Evolutionary conservation across 1,140 invertebrate genomes (phyloP).

Genomic region (honey bee (Apis mellifera)): DNA sequence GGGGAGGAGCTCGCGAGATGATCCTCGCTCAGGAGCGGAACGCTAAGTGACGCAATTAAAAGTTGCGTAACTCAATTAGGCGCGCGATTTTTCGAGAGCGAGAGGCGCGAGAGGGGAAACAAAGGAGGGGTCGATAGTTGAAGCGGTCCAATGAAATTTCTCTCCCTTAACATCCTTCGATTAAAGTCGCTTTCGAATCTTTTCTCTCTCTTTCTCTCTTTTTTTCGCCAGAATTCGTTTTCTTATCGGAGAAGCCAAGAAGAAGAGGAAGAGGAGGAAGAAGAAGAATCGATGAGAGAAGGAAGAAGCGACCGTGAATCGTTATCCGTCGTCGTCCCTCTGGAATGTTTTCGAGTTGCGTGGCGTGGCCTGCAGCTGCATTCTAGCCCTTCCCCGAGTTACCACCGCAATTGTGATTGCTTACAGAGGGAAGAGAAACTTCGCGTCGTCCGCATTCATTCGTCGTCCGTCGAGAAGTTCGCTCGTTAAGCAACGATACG

Average conservation of each 20-base stretch:
- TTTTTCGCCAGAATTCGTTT: conserved; percentile 30
- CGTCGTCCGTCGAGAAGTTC: conserved; percentile 13
- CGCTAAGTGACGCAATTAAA: conserved; percentile 40
- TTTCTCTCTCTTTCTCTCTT: not conserved
- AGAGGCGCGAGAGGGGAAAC: not conserved
- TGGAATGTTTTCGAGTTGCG: conserved; percentile 17
- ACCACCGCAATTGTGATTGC: conserved; percentile 48
- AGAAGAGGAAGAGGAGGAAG: not conserved
- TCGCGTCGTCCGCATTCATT: conserved; percentile 1
- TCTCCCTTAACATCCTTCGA: conserved; percentile 34
- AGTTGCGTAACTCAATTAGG: conserved; percentile 48
- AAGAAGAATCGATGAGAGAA: conserved; percentile 34
- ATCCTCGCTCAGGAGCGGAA: not conserved
- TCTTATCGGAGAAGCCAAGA: not conserved
- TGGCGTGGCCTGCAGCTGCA: conserved; percentile 26
- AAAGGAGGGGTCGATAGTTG: conserved; percentile 18
- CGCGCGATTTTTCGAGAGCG: conserved; percentile 30
- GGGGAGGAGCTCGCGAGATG: not conserved
- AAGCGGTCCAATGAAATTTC: conserved; percentile 55
- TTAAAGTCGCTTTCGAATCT: conserved; percentile 46
- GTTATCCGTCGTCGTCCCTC: not conserved
- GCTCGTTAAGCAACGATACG: conserved; percentile 43
- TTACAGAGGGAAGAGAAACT: conserved; percentile 26
- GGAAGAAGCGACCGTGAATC: not conserved
- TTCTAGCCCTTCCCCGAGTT: conserved; percentile 30